These are phyloP conservation scores for Drosophila simulans DNA, from an alignment of 1,140 invertebrate genomes.

Conservation along the genomic window DNA sequence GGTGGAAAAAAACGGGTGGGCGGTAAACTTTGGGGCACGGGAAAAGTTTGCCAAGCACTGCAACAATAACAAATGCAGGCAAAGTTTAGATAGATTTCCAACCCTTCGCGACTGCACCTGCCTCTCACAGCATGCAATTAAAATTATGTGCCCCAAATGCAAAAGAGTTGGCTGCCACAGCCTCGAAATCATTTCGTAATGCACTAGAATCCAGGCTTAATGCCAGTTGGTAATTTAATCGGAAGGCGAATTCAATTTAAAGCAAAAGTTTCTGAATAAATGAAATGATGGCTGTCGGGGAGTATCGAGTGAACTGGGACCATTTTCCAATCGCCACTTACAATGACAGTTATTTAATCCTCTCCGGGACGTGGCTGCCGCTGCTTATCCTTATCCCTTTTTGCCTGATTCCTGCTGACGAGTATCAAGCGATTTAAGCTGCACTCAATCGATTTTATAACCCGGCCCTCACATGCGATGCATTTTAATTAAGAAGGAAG, in stretches of 20 bases:
- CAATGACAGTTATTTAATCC: conserved; percentile 65
- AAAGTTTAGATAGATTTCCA: conserved; percentile 62
- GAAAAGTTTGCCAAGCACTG: conserved; percentile 53
- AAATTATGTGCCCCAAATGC: conserved; percentile 58
- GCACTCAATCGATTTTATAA: conserved; percentile 70
- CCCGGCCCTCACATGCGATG: conserved; percentile 48
- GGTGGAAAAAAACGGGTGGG: neutral
- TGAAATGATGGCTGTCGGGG: conserved; percentile 16
- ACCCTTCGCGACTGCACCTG: conserved; percentile 37
- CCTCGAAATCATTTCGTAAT: conserved; percentile 61
- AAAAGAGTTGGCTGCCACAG: conserved; percentile 36
- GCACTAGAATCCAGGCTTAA: conserved; percentile 36
- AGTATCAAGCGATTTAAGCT: conserved; percentile 53
- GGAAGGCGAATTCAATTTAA: conserved; percentile 73
- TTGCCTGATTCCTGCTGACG: conserved; percentile 18
- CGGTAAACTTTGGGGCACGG: conserved; percentile 35
- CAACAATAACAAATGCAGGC: conserved; percentile 71
- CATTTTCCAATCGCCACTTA: conserved; percentile 15
- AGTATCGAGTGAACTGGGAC: conserved; percentile 15
- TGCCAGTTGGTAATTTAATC: conserved; percentile 70
- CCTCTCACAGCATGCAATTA: conserved; percentile 61
- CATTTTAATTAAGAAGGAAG: conserved; percentile 76
- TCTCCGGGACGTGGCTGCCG: conserved; percentile 7
- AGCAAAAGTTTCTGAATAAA: conserved; percentile 34
- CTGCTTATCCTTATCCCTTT: neutral